Conservation (phyloP, 2,888 invertebrate genomes). For the Dorcus parallelipipedus region DNA sequence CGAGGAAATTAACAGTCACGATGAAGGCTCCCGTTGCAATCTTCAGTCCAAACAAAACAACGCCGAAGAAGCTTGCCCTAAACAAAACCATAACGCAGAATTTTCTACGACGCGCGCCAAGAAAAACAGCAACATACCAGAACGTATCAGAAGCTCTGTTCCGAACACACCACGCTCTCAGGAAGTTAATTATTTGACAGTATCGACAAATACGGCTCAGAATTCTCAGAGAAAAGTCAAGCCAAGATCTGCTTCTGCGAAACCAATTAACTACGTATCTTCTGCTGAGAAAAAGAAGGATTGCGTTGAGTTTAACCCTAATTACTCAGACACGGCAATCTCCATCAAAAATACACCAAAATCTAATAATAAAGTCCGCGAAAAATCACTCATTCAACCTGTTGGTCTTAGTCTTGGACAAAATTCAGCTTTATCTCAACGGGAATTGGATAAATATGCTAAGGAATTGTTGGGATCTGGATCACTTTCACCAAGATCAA, state of each 20-base stretch:
- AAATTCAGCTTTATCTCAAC: slow-evolving; percentile 11
- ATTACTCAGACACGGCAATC: slow-evolving; percentile 15
- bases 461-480: slow-evolving; percentile 15
- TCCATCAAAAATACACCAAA: neutral
- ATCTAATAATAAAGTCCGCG: neutral
- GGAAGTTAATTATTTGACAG: too few species aligned
- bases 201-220: neutral
- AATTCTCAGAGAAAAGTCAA: slow-evolving; percentile 4
- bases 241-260: slow-evolving; percentile 11
- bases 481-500: slow-evolving; percentile 10
- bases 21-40: neutral
- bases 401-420: slow-evolving; percentile 3
- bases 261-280: neutral
- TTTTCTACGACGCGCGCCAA: too few species aligned
- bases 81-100: too few species aligned
- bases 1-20: slow-evolving; percentile 10
- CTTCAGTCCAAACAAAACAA: too few species aligned
- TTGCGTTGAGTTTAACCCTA: slow-evolving; percentile 5
- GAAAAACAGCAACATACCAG: too few species aligned
- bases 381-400: slow-evolving; percentile 3
- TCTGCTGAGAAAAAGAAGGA: slow-evolving; percentile 5
- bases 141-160: neutral
- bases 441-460: slow-evolving; percentile 16
- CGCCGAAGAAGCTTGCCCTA: too few species aligned
- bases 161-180: neutral